These are phyloP conservation scores for Cepaea nemoralis DNA, from an alignment of 1,140 invertebrate genomes.

Conservation along the genomic window DNA sequence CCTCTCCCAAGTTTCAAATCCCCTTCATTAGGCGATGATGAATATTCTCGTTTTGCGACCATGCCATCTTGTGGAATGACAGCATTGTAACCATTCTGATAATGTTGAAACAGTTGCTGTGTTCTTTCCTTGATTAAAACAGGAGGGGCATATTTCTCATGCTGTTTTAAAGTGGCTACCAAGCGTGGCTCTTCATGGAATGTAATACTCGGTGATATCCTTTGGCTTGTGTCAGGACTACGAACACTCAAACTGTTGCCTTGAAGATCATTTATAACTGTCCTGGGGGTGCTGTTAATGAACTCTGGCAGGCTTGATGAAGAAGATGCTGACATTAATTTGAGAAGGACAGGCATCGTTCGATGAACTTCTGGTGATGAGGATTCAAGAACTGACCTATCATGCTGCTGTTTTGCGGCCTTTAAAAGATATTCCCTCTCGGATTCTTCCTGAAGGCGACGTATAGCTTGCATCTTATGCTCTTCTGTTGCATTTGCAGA, in stretches of 20 bases:
- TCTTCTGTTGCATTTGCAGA: not conserved
- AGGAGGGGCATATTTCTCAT: not conserved
- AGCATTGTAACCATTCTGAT: not conserved
- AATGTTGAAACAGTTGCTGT: not conserved
- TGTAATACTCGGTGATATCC: not conserved
- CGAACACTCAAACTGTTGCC: not conserved
- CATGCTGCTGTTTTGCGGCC: not conserved
- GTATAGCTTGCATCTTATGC: not conserved
- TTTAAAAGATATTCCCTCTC: not conserved
- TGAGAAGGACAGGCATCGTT: not conserved
- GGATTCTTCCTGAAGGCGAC: not conserved
- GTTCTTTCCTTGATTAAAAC: not conserved
- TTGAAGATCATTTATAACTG: not conserved
- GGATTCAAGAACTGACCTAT: not conserved
- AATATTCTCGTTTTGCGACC: not conserved
- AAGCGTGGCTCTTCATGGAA: not conserved
- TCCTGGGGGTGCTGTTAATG: not conserved
- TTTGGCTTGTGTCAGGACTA: not conserved
- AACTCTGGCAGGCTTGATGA: not conserved
- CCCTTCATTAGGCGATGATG: not conserved
- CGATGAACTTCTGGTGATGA: not conserved
- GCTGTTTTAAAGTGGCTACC: not conserved
- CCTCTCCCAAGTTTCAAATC: not conserved
- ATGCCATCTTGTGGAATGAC: not conserved
- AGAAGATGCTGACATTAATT: not conserved